Base-by-base conservation (phyloP, 2,888 invertebrate genomes). In the Boloria selene region DNA sequence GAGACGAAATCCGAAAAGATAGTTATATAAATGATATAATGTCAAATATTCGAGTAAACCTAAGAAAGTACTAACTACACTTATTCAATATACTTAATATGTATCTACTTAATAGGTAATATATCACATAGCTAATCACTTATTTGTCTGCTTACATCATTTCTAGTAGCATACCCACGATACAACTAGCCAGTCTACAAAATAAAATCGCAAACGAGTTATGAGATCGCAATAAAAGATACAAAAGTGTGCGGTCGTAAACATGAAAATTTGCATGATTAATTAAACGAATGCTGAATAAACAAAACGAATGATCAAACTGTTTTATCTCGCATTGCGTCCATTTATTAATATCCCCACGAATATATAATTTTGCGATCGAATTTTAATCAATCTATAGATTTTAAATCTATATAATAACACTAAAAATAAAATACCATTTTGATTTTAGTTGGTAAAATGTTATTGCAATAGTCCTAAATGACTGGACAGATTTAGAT, bases 241-340 rank as follows among this genome's bases (percentile, higher is more conserved):
- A 55, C 18, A 55, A 42, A 44, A 45, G 13, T 45, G 10, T 18
- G 56, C 56, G 56, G 56, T 56, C 56, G 56, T 45, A 56, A 56
- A 56, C 22, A 26, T 18, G 22, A 56, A 56, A 45, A 56, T 56
- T 56, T 45, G 56, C 56, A 56, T 56, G 56, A 56, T 56, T 56
- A 56, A 56, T 56, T 56, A 56, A 56, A 56, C 45, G 56, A 22
- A n/a, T 56, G 56, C 56, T 44, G 45, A 56, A 56, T 56, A 45
- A 56, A 56, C 56, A 56, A 45, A 45, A 56, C 45, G 45, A 56
- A 56, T 45, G 45, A 5, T 17, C 22, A 45, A 5, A 44, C 45
- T 22, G 26, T 13, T 22, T 22, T 14, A 45, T 16, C 4, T 45
- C 45, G 22, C 22, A 38, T 38, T 38, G 31, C 31, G 31, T 38